Evolutionary conservation across 2,797 vertebrate genomes (phyloP), one percentile per base, ranked within the genome.

Genomic region (Rhodeus uyekii): DNA sequence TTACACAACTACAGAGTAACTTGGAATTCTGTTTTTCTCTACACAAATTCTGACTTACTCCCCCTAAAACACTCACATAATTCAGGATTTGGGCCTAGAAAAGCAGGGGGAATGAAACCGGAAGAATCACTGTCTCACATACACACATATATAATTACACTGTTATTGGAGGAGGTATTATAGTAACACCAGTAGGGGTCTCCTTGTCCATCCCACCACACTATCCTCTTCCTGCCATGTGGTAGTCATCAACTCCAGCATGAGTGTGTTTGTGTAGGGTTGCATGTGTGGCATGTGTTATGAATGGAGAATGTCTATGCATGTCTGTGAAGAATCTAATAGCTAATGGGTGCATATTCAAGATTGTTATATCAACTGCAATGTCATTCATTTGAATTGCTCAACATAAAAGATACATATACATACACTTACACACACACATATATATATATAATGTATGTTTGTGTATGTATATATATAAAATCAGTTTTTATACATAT

Each of bases 161-260:
- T 61, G 60, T 24, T 64, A 44, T 69, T 77, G 34, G 14, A 29
- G 14, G 58, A 75, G 42, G 84, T 85, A 44, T 76, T 58, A 75
- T 78, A 80, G 76, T 80, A 85, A 85, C 68, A 83, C 58, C 86
- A 82, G 78, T 72, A 81, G 58, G 61, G 68, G 80, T 82, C 78
- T 81, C 80, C 27, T 29, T 55, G 78, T 71, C 36, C 68, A 71
- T 38, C 63, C 19, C 38, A 42, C n/a, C 19, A 73, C 34, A 82
- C 53, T 8, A 58, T 39, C 68, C 32, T 78, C 80, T 81, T 86
- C 78, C 85, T 83, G 79, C 87, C 87, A 88, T 86, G 83, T 88
- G 87, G 87, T 76, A 86, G 19, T 82, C 85, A 85, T 88, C 84
- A 88, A 38, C 27, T 83, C 48, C 72, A 50, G 63, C 27, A 12